phyloP scores from a whole-genome alignment of 2,113 vertebrate species.

The Pterocles burchelli region DNA sequence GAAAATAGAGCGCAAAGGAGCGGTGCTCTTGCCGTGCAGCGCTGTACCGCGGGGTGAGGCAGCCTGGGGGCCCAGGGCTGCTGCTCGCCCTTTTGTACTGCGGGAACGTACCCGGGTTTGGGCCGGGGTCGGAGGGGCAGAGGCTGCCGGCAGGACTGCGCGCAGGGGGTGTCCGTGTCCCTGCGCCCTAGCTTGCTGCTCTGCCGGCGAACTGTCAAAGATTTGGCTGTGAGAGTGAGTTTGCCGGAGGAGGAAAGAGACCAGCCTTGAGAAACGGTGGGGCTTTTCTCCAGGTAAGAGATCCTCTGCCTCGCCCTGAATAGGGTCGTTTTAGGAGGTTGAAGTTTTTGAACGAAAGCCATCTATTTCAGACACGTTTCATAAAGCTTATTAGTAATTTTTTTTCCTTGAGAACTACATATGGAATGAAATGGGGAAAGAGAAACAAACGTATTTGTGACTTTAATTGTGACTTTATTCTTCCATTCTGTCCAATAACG shows the following conservation, averaged over 20 bases:
- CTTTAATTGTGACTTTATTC: not conserved
- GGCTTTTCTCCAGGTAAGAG: slow-evolving; percentile 1
- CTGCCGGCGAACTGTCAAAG: fast-evolving
- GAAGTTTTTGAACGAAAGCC: fast-evolving
- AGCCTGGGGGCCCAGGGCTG: not conserved
- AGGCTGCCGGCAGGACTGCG: not conserved
- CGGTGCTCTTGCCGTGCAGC: not conserved
- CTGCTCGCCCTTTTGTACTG: fast-evolving
- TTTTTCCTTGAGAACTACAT: not conserved
- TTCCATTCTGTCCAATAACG: not conserved
- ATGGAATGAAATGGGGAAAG: not conserved
- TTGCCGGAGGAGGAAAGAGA: not conserved
- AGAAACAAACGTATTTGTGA: not conserved
- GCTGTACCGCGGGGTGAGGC: fast-evolving
- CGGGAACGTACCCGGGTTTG: fast-evolving
- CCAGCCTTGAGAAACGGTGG: not conserved
- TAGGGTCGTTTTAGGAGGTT: not conserved
- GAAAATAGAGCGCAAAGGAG: not conserved
- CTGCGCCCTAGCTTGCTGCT: not conserved
- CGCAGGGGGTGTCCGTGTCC: fast-evolving
- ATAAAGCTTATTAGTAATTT: not conserved
- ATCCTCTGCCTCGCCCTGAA: not conserved
- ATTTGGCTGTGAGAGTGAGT: not conserved
- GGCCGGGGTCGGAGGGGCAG: not conserved
- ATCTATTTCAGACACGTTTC: not conserved